Conservation (phyloP, 2,797 vertebrate species). For the Lateolabrax maculatus region DNA sequence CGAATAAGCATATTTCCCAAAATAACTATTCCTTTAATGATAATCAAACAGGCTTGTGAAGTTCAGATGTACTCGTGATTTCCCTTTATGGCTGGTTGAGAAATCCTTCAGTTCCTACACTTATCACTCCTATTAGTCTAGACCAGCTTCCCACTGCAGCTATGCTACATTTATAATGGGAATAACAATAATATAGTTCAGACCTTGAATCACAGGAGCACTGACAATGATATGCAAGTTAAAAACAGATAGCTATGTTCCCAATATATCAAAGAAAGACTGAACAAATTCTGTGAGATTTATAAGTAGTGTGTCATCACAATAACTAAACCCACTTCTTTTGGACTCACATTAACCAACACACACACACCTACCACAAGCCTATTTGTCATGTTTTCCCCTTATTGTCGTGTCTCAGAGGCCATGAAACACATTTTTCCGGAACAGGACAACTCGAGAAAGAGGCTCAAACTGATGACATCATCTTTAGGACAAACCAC, state of each 20-base stretch:
- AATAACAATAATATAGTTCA: slow-evolving; percentile 3
- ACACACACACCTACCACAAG: slow-evolving; percentile 4
- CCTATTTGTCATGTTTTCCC: slow-evolving; percentile 43
- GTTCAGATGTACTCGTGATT: slow-evolving; percentile 19
- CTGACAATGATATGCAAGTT: neutral
- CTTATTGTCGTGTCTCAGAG: slow-evolving; percentile 17
- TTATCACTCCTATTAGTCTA: slow-evolving; percentile 1
- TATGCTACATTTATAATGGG: neutral
- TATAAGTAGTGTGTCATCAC: neutral
- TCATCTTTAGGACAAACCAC: slow-evolving; percentile 46
- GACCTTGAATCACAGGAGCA: neutral
- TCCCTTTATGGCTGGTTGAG: slow-evolving; percentile 15
- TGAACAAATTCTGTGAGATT: neutral
- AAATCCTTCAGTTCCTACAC: slow-evolving; percentile 18
- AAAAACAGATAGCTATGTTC: neutral
- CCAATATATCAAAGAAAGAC: neutral
- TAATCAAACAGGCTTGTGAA: neutral
- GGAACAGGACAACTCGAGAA: slow-evolving; percentile 30
- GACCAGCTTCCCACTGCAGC: slow-evolving; percentile 10
- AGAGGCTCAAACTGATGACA: slow-evolving; percentile 51
- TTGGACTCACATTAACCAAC: neutral
- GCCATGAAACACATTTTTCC: slow-evolving; percentile 66
- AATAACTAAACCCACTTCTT: neutral
- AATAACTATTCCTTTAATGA: too few relatives aligned
- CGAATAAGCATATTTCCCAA: too few relatives aligned